A percentile compares a stretch with the other conserved stretches of the same genome.
Conservation (phyloP, 2,888 invertebrate genomes). For the Uloborus plumipes region DNA sequence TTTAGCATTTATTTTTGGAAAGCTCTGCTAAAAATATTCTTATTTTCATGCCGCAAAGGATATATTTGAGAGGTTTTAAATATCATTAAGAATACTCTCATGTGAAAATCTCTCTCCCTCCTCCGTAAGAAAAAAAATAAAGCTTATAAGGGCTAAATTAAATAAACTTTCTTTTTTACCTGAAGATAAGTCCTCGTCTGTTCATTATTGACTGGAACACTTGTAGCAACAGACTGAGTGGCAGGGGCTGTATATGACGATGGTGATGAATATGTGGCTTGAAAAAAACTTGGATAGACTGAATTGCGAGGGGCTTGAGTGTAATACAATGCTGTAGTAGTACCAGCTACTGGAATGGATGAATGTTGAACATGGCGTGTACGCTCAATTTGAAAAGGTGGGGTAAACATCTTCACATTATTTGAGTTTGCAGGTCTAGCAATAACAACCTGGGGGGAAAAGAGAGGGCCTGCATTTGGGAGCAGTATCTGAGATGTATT, state of each 20-base stretch:
- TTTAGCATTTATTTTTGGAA: too few relatives aligned
- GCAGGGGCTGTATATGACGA: constrained; percentile 25
- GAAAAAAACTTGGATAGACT: constrained; percentile 41
- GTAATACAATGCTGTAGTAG: constrained; percentile 33
- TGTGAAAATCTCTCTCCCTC: too few relatives aligned
- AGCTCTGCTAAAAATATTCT: too few relatives aligned
- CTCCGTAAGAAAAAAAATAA: too few relatives aligned
- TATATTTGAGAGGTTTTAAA: too few relatives aligned
- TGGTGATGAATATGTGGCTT: constrained; percentile 33
- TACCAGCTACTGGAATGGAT: constrained; percentile 20
- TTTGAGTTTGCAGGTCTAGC: constrained; percentile 29
- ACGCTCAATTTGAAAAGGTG: constrained; percentile 46
- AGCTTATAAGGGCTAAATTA: too few relatives aligned
- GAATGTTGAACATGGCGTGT: constrained; percentile 38
- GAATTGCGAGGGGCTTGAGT: constrained; percentile 43
- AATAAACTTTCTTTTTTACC: constrained; percentile 3
- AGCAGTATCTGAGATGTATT: constrained; percentile 26
- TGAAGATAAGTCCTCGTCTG: constrained; percentile 38
- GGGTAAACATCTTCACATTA: constrained; percentile 40
- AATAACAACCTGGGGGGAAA: constrained; percentile 34
- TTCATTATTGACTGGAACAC: constrained; percentile 11
- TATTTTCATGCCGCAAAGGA: too few relatives aligned
- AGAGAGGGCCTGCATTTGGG: constrained; percentile 27
- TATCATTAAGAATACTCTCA: too few relatives aligned
- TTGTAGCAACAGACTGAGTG: constrained; percentile 14